A percentile compares a stretch with the other conserved stretches of the same genome.
Conservation (phyloP, 1,140 invertebrate species). For the Diachasmimorpha longicaudata region DNA sequence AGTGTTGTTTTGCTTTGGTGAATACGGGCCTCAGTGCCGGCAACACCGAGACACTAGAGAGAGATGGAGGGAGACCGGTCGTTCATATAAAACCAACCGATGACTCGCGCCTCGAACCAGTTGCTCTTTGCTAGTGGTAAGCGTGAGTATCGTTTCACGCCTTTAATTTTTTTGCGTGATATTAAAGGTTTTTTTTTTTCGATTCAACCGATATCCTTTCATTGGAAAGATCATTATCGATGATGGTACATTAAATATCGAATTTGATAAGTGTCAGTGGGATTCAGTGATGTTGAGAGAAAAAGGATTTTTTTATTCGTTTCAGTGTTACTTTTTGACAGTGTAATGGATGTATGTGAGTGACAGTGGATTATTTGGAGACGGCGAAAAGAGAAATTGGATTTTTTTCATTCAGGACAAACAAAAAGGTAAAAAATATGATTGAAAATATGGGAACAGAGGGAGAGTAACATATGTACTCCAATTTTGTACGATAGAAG, state of each 20-base stretch:
- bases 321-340: constrained; percentile 21
- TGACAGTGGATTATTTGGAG: constrained; percentile 18
- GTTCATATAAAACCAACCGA: constrained; percentile 53
- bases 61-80: constrained; percentile 41
- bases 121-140: constrained; percentile 48
- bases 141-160: constrained; percentile 44
- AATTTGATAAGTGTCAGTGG: constrained; percentile 7
- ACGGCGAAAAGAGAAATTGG: background rate
- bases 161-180: background rate
- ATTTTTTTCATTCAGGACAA: background rate
- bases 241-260: background rate
- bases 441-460: background rate
- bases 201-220: background rate
- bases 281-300: background rate
- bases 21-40: constrained; percentile 19
- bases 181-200: background rate
- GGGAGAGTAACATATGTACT: background rate
- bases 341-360: constrained; percentile 3
- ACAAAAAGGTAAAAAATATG: background rate
- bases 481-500: no score
- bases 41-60: constrained; percentile 17
- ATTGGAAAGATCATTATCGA: background rate
- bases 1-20: constrained; percentile 12
- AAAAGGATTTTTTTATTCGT: background rate
- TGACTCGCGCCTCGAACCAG: constrained; percentile 50